Base-by-base conservation (phyloP, 1,140 invertebrate genomes). In the Nebria ingens region DNA sequence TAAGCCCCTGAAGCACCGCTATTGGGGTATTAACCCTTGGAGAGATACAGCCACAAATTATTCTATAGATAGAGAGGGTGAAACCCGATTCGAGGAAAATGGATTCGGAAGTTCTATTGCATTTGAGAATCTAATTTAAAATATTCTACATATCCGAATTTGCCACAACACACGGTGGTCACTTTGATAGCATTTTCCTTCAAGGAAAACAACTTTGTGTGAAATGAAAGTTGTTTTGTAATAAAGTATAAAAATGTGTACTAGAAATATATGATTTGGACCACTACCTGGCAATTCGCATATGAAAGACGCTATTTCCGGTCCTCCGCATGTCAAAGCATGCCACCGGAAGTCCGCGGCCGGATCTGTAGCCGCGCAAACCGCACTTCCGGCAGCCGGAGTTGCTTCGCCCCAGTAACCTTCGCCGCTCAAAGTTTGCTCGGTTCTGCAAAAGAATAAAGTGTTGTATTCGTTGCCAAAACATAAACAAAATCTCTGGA, bases 261-360 rank as follows among this genome's bases (percentile, higher is more conserved):
- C n/a, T n/a, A n/a, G n/a, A n/a, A n/a, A n/a, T n/a, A n/a, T n/a
- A n/a, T n/a, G n/a, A n/a, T n/a, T n/a, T n/a, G n/a, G n/a, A n/a
- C n/a, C 60, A 69, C 68, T 73, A 86, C 84, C 83, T 62, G 82
- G 81, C 62, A 86, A 72, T 74, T 86, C 83, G 66, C 84, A 86
- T 49, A 86, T 80, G 65, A 86, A 86, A 17, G 84, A 82, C 1
- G 84, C 83, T 0, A 82, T 79, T 55, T 82, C 80, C 0, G 83
- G 83, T n/a, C 83, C 83, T 1, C 82, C 83, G 59, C 84, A 86
- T 9, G 79, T 76, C 15, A 82, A 70, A 0, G 81, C 78, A 60
- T 82, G 78, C 84, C 84, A 86, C 53, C 83, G 76, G 65, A 81
- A 86, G 65, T 86, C 83, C 1, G 79, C 75, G 2, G 80, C 75